Conservation (phyloP, 2,888 invertebrate genomes). For the Drosophila emarginata region DNA sequence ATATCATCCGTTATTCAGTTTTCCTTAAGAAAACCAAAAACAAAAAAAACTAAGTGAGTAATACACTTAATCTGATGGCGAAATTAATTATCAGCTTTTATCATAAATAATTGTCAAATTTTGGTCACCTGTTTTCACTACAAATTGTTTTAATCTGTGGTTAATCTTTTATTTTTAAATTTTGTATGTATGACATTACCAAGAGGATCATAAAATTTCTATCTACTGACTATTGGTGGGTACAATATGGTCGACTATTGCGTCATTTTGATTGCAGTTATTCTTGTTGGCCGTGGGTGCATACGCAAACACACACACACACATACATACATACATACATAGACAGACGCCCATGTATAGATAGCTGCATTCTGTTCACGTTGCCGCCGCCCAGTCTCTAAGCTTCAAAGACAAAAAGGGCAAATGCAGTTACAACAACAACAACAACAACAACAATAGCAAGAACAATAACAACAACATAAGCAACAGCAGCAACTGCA, state of each 20-base stretch:
- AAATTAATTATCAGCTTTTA: no score
- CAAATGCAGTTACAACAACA: conserved; percentile 30
- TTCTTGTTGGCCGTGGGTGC: conserved; percentile 64
- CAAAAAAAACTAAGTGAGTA: no score
- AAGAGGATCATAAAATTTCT: no score
- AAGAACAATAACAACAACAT: conserved; percentile 23
- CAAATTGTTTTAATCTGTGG: no score
- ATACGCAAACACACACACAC: conserved; percentile 21
- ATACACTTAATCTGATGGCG: no score
- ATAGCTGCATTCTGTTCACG: conserved; percentile 46
- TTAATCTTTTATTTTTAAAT: no score
- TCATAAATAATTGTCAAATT: no score
- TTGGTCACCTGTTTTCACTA: no score
- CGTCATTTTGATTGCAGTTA: conserved; percentile 4
- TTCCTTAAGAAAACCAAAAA: no score
- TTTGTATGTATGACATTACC: no score
- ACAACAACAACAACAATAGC: conserved; percentile 18
- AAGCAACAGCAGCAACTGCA: conserved; percentile 10
- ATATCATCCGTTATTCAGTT: no score
- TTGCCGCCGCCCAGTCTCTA: conserved; percentile 48
- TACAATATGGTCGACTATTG: background rate
- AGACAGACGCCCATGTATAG: background rate
- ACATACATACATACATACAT: background rate
- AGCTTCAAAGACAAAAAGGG: conserved; percentile 42
- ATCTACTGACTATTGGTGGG: no score